Base-by-base conservation (phyloP, 2,888 invertebrate genomes). In the Limulus polyphemus region DNA sequence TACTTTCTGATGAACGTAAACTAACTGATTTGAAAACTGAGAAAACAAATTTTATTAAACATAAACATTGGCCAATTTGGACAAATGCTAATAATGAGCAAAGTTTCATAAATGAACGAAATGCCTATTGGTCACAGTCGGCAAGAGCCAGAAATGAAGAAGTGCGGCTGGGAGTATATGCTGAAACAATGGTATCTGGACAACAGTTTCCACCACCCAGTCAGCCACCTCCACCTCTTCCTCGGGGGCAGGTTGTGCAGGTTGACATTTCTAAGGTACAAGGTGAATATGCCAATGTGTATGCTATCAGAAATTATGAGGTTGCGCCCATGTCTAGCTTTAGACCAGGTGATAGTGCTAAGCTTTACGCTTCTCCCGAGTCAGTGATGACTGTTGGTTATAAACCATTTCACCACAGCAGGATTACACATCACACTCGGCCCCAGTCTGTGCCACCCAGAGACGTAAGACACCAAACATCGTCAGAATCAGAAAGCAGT, bases 311-410 rank as follows among this genome's bases (percentile, higher is more conserved):
- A 77, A 62, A 58, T 54, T 63, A 61, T 49, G 54, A 60, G 50
- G 68, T 67, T 7, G 67, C 70, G 56, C 83, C 88, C 58, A 85
- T 86, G 77, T 92, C 91, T 59, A 90, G 91, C 73, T 94, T 94
- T 80, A 86, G 90, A 71, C 94, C 94, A 11, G 84, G 87, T 63
- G 85, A 87, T 68, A 86, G 82, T 77, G 88, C 89, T 59, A 88
- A 88, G 75, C 80, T 94, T 65, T 92, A 92, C 77, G 92, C 92
- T 48, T 88, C 90, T 61, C 93, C 93, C n/a, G 85, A 87, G 72
- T 90, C 89, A 75, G 82, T 88, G 73, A 87, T 67, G 65, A 82
- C 83, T 57, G 84, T 87, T 51, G 87, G 84, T 11, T 17, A 51
- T 7, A 7, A 60, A 32, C 64, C 62, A 55, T 62, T 64, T 46